Evolutionary conservation across 1,140 invertebrate species (phyloP), one percentile per base, ranked within the genome.

Genomic region (Atta texana): DNA sequence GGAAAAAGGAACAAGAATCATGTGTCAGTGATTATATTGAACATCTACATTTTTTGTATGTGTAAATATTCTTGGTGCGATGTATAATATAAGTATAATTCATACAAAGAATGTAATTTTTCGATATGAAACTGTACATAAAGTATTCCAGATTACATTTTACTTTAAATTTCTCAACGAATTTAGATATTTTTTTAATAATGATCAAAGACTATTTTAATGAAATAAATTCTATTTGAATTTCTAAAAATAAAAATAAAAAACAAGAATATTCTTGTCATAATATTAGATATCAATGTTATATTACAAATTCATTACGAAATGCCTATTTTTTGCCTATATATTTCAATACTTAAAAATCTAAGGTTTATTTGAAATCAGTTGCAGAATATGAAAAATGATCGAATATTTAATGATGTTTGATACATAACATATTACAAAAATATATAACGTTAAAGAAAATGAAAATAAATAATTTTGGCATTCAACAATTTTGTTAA

Each of bases 1-100:
- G n/a, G 18, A 77, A 53, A 39, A 24, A 18, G 31, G 7, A 59
- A 63, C 14, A 28, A 64, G 21, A 80, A 3, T 55, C 49, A 72
- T 69, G 84, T 86, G 84, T 89, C 57, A 21, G 21, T 85, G 80
- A 82, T 86, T 21, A 81, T 39, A 85, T 78, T 59, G 75, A 51
- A 87, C 68, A 55, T 81, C 61, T 75, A 34, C 51, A 86, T 59
- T 90, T 85, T 90, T 85, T 90, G 88, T 44, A 10, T 44, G 39
- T 44, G 39, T 87, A 89, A 89, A 90, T 89, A 80, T 57, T 55
- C 39, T 44, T 78, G 5, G 61, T 68, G 51, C 21, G 61, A 63
- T 49, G 39, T 68, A 55, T 77, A 81, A 63, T 80, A 53, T 31
- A 39, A 78, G n/a, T 28, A 57, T 61, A 77, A 61, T 77, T 77